Base-by-base conservation (phyloP, 2,113 vertebrate genomes). In the Sinosuthora webbiana region DNA sequence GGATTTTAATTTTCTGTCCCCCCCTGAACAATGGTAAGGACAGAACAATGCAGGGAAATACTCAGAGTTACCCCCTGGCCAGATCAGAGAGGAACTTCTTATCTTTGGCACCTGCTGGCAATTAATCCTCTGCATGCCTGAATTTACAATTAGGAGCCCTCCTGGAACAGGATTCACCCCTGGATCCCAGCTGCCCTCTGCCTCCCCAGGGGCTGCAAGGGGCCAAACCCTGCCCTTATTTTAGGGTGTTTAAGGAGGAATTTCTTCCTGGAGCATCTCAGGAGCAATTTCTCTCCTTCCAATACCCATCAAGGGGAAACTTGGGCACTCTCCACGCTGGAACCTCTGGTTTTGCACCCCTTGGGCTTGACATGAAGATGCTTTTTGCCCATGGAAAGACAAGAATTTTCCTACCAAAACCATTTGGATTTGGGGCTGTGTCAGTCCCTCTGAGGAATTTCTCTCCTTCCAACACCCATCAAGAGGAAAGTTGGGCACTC, bases 81-180 rank as follows among this genome's bases (percentile, higher is more conserved):
- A 31, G 87, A 93, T 93, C 93, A 94, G 47, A 94, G 64, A 57
- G 75, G 57, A 88, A 89, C 59, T 52, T 52, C 87, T 91, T 80
- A 39, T 94, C 91, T 74, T 59, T 90, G 92, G 50, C 87, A 94
- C 95, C 93, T 93, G 93, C 92, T 95, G 92, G 59, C 90, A 90
- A 86, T 94, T 96, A 96, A 90, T 93, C 63, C 89, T 57, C 39
- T 65, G 71, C 92, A 77, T 17, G 85, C 79, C 28, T 52, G 50
- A 55, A 67, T 59, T 83, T 59, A 17, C 87, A 92, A 94, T 95
- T 56, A 86, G 82, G 2, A 85, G 67, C 49, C 30, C 87, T 85
- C 71, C 78, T 37, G 50, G 2, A 52, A 11, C 0, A 2, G 15
- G 67, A 52, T 2, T 49, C 37, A 22, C 5, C 27, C 30, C 7